Evolutionary conservation across 2,888 invertebrate genomes (phyloP).

Genomic region (Zygaena filipendulae): DNA sequence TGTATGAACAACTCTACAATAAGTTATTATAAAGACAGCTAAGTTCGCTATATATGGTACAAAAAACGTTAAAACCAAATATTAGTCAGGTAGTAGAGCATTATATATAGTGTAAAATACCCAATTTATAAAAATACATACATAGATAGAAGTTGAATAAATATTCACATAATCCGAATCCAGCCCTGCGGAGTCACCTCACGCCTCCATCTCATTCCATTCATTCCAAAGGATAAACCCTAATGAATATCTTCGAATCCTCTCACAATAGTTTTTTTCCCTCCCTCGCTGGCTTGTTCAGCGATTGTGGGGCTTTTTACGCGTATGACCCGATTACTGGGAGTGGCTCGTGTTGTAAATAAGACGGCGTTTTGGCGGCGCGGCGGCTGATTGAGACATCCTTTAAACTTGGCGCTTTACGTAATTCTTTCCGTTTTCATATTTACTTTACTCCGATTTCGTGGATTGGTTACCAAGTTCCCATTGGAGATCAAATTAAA

Average conservation of each 20-base stretch:
- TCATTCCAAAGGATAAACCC: conserved; percentile 35
- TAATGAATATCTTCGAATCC: conserved; percentile 41
- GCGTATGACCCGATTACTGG: conserved; percentile 24
- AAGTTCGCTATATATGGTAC: too few relatives aligned
- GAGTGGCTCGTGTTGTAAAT: conserved; percentile 21
- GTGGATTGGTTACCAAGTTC: too few relatives aligned
- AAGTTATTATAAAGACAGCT: too few relatives aligned
- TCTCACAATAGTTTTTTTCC: conserved; percentile 25
- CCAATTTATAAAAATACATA: conserved; percentile 1
- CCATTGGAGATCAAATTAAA: too few relatives aligned
- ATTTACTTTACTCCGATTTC: too few relatives aligned
- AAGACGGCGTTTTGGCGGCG: conserved; percentile 14
- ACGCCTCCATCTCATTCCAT: conserved; percentile 34
- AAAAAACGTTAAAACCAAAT: too few relatives aligned
- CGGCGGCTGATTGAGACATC: conserved; percentile 21
- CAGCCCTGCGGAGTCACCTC: conserved; percentile 30
- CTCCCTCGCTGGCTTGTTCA: conserved; percentile 11
- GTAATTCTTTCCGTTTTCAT: too few relatives aligned
- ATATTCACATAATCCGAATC: conserved; percentile 16
- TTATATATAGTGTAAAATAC: too few relatives aligned
- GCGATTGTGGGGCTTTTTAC: too few relatives aligned
- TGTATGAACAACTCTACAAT: too few relatives aligned
- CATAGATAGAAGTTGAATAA: conserved; percentile 1
- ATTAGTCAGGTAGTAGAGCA: too few relatives aligned
- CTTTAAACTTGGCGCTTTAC: too few relatives aligned